These are phyloP conservation scores for Caenorhabditis briggsae DNA, from an alignment of 1,140 invertebrate species.

Conservation along the genomic window DNA sequence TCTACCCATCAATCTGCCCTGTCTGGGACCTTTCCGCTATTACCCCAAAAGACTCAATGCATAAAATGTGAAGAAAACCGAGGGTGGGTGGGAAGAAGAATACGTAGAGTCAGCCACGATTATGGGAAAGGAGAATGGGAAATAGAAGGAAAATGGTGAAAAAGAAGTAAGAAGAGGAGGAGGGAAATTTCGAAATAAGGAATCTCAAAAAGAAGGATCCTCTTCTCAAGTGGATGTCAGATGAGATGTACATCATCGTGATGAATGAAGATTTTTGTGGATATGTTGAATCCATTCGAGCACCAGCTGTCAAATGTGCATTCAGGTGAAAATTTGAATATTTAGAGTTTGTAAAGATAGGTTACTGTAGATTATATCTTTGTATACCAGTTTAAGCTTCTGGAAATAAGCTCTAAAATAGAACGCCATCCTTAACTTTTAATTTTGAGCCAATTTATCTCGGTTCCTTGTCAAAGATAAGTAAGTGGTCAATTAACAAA, in stretches of 20 bases:
- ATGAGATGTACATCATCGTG: background rate
- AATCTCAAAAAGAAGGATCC: background rate
- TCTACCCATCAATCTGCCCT: conserved; percentile 50
- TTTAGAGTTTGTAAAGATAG: background rate
- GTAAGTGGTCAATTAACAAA: no score
- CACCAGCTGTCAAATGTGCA: background rate
- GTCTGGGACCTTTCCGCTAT: conserved; percentile 20
- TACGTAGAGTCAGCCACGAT: background rate
- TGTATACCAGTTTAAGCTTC: no score
- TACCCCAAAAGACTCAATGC: background rate
- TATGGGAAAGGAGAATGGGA: conserved; percentile 3
- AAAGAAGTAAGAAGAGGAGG: background rate
- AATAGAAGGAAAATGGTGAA: background rate
- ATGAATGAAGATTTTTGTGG: background rate
- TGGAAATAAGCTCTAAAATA: no score
- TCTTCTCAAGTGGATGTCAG: conserved; percentile 13
- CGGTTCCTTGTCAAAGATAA: no score
- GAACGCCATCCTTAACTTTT: no score
- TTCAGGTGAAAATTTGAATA: no score
- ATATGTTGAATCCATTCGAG: background rate
- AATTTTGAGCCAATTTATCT: no score
- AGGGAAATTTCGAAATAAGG: background rate
- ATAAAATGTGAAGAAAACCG: conserved; percentile 13
- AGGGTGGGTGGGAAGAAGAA: no score
- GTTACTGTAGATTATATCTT: no score